phyloP scores from a whole-genome alignment of 2,888 invertebrate genomes.

The Mellilla xanthometata region DNA sequence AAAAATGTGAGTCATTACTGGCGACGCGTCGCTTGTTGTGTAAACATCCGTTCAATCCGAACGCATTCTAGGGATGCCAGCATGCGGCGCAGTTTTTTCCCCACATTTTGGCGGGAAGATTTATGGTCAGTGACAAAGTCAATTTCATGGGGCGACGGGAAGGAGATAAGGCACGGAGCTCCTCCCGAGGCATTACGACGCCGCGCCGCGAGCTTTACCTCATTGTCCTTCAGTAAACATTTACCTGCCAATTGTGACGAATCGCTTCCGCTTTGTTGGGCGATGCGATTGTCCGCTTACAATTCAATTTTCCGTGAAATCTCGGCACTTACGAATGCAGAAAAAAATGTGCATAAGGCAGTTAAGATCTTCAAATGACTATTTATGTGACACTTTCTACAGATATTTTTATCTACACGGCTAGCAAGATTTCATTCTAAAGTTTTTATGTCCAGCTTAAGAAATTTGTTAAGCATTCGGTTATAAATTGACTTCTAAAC shows the following conservation, averaged over 20 bases:
- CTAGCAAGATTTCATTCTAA: too few species aligned
- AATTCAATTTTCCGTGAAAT: constrained; percentile 66
- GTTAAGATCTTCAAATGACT: constrained; percentile 21
- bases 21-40: constrained; percentile 62
- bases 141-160: constrained; percentile 68
- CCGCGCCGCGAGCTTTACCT: constrained; percentile 69
- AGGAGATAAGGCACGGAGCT: constrained; percentile 59
- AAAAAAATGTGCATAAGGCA: constrained; percentile 29
- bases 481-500: not conserved
- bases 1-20: constrained; percentile 46
- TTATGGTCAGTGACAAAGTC: constrained; percentile 79
- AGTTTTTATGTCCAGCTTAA: too few species aligned
- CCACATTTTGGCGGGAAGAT: constrained; percentile 63
- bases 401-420: not conserved
- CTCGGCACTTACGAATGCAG: constrained; percentile 26
- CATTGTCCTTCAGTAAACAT: constrained; percentile 72
- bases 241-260: constrained; percentile 76
- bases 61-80: constrained; percentile 55
- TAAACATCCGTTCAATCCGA: constrained; percentile 70
- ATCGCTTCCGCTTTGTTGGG: constrained; percentile 56
- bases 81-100: constrained; percentile 41
- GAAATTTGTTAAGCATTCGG: too few species aligned
- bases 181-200: constrained; percentile 56
- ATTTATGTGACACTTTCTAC: constrained; percentile 10
- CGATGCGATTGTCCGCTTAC: constrained; percentile 45